Base-by-base conservation (phyloP, 2,888 invertebrate species). In the Leptinotarsa juncta region DNA sequence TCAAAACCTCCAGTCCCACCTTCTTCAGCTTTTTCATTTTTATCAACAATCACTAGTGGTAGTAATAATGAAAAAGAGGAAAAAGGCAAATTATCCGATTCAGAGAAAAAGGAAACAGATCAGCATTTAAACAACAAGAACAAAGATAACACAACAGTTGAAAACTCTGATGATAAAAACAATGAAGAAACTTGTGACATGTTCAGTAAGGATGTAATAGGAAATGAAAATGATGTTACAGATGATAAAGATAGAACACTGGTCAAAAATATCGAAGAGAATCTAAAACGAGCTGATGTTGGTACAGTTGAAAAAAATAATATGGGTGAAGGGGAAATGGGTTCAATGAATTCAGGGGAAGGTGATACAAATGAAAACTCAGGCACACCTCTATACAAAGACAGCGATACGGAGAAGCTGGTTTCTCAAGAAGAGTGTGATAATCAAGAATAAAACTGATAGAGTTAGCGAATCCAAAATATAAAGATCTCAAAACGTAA, bases 11-110 rank as follows among this genome's bases (percentile, higher is more conserved):
- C 85, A 4, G 74, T 76, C 70, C 73, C 81, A 65, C 18, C 79
- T 16, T 72, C 69, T 60, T 67, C 86, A 18, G 85, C 88, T 15
- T 93, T 93, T 87, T 90, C 91, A 83, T 93, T 92, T 83, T 86
- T 93, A 82, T 88, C 91, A 76, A 91, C 90, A 81, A 84, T 90
- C 79, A 87, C 89, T 71, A 91, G 20, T 15, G 60, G 23, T 26
- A 23, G 18, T 15, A 60, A 18, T 20, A 26, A 60, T 26, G 60
- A 60, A 60, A 20, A 60, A 15, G 60, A 60, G 14, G 60, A 60
- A 60, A 20, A 60, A 15, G 20, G 20, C 15, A 60, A 60, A 60
- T 53, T 53, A 18, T 18, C 7, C 12, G 18, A 18, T 12, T 15
- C 18, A 20, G 60, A 23, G 60, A 60, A 14, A 53, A 18, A 53